A percentile compares a stretch with the other conserved stretches of the same genome.
phyloP scores from a whole-genome alignment of 2,797 vertebrate genomes.

The Falco rusticolus region DNA sequence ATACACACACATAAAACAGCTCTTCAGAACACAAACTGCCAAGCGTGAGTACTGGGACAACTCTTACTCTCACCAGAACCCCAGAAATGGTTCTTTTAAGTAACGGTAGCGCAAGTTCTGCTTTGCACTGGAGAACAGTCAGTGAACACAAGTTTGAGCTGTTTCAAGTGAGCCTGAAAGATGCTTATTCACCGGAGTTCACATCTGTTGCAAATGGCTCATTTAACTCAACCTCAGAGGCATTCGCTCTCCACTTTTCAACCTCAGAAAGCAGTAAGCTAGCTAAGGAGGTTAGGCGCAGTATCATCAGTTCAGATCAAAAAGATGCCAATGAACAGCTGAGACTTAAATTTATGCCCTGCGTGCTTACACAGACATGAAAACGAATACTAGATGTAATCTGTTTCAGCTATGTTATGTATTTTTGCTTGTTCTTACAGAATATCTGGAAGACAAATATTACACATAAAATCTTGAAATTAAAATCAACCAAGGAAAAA shows the following conservation, averaged over 20 bases:
- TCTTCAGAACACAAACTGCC: neutral
- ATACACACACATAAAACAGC: neutral
- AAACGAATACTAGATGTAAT: neutral
- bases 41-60: neutral
- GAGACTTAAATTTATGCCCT: constrained; percentile 31
- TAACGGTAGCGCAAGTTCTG: neutral
- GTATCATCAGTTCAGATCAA: constrained; percentile 34
- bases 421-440: constrained; percentile 10
- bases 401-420: neutral
- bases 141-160: constrained; percentile 1
- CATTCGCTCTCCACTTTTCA: constrained; percentile 24
- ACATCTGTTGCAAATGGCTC: constrained; percentile 50
- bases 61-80: neutral
- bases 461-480: constrained; percentile 7
- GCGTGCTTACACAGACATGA: neutral
- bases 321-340: constrained; percentile 74
- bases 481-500: constrained; percentile 45
- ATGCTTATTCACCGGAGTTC: constrained; percentile 36
- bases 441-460: constrained; percentile 11
- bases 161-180: constrained; percentile 37
- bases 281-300: constrained; percentile 47
- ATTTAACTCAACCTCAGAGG: constrained; percentile 51
- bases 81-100: neutral
- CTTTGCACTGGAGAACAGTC: neutral
- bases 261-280: constrained; percentile 43